phyloP scores from a whole-genome alignment of 1,140 invertebrate species.

The Drosophila kikkawai region DNA sequence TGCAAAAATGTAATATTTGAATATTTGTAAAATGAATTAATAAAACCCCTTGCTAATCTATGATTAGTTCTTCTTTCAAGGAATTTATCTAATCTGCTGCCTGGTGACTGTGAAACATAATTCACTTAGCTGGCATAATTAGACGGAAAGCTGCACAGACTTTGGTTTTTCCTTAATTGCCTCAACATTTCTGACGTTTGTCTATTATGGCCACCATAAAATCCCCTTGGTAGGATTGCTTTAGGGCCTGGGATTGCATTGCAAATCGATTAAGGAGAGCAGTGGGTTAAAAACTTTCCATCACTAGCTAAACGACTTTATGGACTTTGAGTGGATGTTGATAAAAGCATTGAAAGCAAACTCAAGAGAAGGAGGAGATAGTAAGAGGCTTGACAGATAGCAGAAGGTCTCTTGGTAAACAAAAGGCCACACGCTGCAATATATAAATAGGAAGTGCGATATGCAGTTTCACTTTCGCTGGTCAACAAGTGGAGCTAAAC shows the following conservation, averaged over 20 bases:
- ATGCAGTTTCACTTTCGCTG: conserved; percentile 31
- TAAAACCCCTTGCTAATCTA: no score
- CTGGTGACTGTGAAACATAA: conserved; percentile 6
- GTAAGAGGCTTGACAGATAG: conserved; percentile 4
- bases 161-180: conserved; percentile 39
- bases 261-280: conserved; percentile 36
- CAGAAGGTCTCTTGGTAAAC: conserved; percentile 26
- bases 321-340: conserved; percentile 30
- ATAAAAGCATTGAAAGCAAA: conserved; percentile 24
- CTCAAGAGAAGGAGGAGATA: conserved; percentile 23
- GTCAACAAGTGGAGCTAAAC: conserved; percentile 11
- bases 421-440: not conserved
- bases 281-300: conserved; percentile 51
- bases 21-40: not conserved
- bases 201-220: conserved; percentile 25
- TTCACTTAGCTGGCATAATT: conserved; percentile 15
- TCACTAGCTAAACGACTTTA: conserved; percentile 13
- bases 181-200: conserved; percentile 19
- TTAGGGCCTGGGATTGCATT: conserved; percentile 18
- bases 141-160: conserved; percentile 5
- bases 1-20: no score
- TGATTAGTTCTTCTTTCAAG: no score
- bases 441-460: conserved; percentile 25
- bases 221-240: conserved; percentile 21
- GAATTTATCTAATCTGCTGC: conserved; percentile 29